Conservation (phyloP, 64 coral and sea anemone species). For the Pocillopora verrucosa region DNA sequence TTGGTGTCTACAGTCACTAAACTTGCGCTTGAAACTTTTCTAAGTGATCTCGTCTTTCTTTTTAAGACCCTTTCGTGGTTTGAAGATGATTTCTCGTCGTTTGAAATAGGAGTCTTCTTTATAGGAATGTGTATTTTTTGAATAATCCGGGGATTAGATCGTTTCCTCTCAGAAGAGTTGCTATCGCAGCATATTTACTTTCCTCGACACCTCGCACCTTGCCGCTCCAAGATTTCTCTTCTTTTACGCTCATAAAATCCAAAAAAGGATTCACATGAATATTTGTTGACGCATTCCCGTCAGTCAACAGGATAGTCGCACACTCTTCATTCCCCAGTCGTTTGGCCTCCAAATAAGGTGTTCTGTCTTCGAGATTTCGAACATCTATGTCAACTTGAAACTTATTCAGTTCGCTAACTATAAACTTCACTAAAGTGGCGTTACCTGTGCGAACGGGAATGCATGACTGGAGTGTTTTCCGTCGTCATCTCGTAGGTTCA, state of each 20-base stretch:
- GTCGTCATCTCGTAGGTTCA: constrained; percentile 73
- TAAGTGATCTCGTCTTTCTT: constrained; percentile 7
- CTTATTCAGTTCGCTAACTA: constrained; percentile 74
- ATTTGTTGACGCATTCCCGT: constrained; percentile 66
- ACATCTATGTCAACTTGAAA: constrained; percentile 86
- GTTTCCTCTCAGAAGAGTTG: background rate
- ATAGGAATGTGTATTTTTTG: constrained; percentile 17
- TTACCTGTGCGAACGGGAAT: constrained; percentile 76
- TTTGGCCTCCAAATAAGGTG: constrained; percentile 88
- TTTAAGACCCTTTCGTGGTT: background rate
- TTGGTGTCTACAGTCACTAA: background rate
- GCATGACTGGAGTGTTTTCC: constrained; percentile 90
- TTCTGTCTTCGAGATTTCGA: constrained; percentile 83
- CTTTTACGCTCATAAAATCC: constrained; percentile 54
- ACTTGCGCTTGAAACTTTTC: constrained; percentile 10
- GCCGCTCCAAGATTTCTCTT: background rate
- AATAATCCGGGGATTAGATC: background rate
- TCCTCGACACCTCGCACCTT: constrained; percentile 20
- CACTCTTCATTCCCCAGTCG: constrained; percentile 63
- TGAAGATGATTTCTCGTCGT: background rate
- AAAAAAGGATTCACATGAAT: constrained; percentile 96
- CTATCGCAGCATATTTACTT: constrained; percentile 5
- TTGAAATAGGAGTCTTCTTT: background rate
- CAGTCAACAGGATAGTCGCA: constrained; percentile 50
- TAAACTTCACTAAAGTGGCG: constrained; percentile 52